phyloP scores from a whole-genome alignment of 2,797 vertebrate species.

The Chelmon rostratus region DNA sequence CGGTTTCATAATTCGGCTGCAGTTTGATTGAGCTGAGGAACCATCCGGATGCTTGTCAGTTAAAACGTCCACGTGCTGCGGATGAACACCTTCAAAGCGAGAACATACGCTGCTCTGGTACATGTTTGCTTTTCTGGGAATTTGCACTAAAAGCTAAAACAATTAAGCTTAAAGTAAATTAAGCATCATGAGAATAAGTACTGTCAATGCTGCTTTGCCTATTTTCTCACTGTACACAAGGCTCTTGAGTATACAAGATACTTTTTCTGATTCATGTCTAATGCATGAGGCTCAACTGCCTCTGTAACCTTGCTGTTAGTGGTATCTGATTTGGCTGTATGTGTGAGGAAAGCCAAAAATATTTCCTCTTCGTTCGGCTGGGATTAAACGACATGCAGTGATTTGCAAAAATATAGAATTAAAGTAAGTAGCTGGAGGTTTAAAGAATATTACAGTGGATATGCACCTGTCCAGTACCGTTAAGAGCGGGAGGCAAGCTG shows the following conservation, averaged over 20 bases:
- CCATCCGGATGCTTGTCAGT: constrained; percentile 13
- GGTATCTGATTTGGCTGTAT: constrained; percentile 26
- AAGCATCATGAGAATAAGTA: not conserved
- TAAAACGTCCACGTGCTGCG: constrained; percentile 8
- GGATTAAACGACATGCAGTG: constrained; percentile 13
- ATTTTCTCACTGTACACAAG: constrained; percentile 20
- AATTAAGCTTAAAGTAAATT: constrained; percentile 11
- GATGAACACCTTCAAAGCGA: constrained; percentile 15
- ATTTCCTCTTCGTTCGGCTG: too few species aligned
- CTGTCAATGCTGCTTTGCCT: not conserved
- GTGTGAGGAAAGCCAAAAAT: constrained; percentile 15
- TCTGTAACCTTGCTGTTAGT: constrained; percentile 40
- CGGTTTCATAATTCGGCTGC: constrained; percentile 38
- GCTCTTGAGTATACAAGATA: constrained; percentile 14
- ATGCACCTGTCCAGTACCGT: constrained; percentile 23
- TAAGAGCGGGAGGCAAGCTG: constrained; percentile 34
- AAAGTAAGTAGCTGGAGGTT: constrained; percentile 18
- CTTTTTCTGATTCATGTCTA: constrained; percentile 43
- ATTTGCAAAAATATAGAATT: constrained; percentile 25
- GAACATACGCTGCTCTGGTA: not conserved
- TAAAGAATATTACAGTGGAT: constrained; percentile 9
- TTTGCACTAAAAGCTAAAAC: constrained; percentile 22
- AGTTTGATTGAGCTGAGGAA: constrained; percentile 23
- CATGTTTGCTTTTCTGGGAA: constrained; percentile 12
- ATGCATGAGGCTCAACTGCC: constrained; percentile 50